Evolutionary conservation across 2,888 invertebrate species (phyloP), one percentile per base, ranked within the genome.

Genomic region (Boloria euphrosyne): DNA sequence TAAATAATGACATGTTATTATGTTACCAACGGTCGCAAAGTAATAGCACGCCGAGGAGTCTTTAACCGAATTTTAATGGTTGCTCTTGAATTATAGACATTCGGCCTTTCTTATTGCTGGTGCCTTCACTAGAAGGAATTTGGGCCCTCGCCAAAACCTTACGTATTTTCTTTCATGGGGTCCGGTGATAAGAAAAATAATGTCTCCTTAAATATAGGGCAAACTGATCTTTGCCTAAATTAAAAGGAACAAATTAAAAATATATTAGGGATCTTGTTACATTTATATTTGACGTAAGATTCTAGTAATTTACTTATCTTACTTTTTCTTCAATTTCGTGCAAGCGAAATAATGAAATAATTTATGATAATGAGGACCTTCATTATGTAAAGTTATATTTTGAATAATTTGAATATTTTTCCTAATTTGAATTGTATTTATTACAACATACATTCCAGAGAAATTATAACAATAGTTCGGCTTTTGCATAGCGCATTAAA

Each of bases 1-100:
- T 71, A 70, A 71, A 73, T 85, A 85, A 86, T 85, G 76, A 85
- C 74, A 82, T 79, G 76, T 83, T 81, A 85, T 83, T 85, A 85
- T 74, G 75, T 75, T 80, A 78, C 78, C 78, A 77, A 81, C 79
- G 73, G 74, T 68, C 72, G 71, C 67, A 71, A 75, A 77, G 76
- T 80, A 78, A 79, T 76, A 74, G 75, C 65, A 59, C 65, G 59
- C 69, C 68, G 73, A 58, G 64, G 66, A 66, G 27, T 74, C 74
- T 75, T 76, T 75, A 77, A 80, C 80, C 75, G 80, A 81, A 78
- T 78, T 82, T 82, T 83, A 83, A 84, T 81, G 78, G 75, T 71
- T 67, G 66, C 68, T 68, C 71, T 69, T 73, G 75, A 78, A 78
- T 79, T 77, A 78, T 77, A 76, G 77, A 75, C 76, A 78, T 74